phyloP scores from a whole-genome alignment of 2,888 invertebrate species.

The Hypomecis atomaria region DNA sequence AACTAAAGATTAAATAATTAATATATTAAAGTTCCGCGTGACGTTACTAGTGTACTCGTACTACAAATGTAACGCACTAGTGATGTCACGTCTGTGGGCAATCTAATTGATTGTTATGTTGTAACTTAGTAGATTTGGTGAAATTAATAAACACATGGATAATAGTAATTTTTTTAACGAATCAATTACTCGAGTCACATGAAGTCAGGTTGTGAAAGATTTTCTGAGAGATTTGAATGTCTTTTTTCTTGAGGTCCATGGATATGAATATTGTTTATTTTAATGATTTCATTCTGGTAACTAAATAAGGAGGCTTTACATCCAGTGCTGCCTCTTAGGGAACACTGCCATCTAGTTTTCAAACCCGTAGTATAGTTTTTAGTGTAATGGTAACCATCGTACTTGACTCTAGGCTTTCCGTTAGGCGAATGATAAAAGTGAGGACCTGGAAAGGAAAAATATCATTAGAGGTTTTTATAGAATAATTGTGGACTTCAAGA shows the following conservation, averaged over 20 bases:
- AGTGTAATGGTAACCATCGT: constrained; percentile 14
- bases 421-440: not conserved
- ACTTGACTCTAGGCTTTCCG: constrained; percentile 5
- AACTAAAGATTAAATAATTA: too few species aligned
- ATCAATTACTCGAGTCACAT: too few species aligned
- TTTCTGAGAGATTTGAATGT: not conserved
- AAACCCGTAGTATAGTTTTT: constrained; percentile 7
- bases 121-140: too few species aligned
- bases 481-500: too few species aligned
- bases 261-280: constrained; percentile 27
- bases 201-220: not conserved
- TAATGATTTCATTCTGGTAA: constrained; percentile 5
- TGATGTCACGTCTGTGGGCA: too few species aligned
- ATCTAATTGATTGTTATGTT: too few species aligned
- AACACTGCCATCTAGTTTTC: constrained; percentile 35
- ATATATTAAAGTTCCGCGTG: too few species aligned
- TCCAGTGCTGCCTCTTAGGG: constrained; percentile 26
- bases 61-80: too few species aligned
- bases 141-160: too few species aligned
- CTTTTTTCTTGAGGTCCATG: constrained; percentile 17
- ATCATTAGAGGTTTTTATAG: too few species aligned
- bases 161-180: too few species aligned
- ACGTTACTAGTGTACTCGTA: too few species aligned
- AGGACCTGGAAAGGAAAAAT: not conserved
- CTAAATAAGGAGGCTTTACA: constrained; percentile 32